Conservation (phyloP, 2,113 vertebrate species). For the Coracopsis vasa region DNA sequence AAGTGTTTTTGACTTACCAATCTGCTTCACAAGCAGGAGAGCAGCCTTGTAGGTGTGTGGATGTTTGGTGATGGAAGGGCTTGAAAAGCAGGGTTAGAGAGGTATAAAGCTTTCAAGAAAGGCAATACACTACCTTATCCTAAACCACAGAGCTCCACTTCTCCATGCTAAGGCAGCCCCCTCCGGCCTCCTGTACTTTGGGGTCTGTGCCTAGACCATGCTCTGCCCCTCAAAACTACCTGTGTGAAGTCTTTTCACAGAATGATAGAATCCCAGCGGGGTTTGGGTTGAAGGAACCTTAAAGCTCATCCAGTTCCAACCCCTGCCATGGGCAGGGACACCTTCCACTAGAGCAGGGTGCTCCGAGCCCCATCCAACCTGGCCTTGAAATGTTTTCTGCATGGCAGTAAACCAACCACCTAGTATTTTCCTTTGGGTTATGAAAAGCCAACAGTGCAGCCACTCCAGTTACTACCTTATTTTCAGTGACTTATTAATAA, state of each 20-base stretch:
- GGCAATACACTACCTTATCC: background rate
- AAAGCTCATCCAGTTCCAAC: background rate
- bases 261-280: background rate
- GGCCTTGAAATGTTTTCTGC: background rate
- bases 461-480: background rate
- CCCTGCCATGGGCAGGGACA: background rate
- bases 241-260: background rate
- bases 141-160: background rate
- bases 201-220: background rate
- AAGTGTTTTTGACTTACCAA: background rate
- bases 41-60: fast-evolving
- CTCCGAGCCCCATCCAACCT: background rate
- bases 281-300: background rate
- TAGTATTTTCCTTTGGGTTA: background rate
- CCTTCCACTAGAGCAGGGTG: background rate
- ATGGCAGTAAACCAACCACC: background rate
- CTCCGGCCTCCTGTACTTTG: background rate
- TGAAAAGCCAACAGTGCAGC: background rate
- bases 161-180: background rate
- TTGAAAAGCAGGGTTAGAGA: background rate
- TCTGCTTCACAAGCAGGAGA: background rate
- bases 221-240: background rate
- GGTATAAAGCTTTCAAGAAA: background rate
- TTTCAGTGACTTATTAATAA: background rate
- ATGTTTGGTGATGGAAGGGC: background rate